These are phyloP conservation scores for Phacellophora camtschatica DNA, from an alignment of 30 jellyfish, hydroid and myxozoan genomes.

Conservation along the genomic window DNA sequence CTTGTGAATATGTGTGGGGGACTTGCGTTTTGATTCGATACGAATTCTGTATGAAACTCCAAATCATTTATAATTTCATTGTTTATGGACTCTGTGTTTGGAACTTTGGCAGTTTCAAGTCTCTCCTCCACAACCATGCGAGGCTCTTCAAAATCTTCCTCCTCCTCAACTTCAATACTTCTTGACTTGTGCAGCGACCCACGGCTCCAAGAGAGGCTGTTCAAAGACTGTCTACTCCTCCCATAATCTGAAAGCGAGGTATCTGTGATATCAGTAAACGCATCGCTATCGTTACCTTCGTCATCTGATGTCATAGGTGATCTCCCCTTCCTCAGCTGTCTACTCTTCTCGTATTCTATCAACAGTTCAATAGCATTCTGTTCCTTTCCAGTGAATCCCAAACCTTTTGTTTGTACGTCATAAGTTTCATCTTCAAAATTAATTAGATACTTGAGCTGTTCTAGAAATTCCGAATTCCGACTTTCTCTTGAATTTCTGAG, in stretches of 20 bases:
- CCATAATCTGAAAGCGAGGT: constrained; percentile 61
- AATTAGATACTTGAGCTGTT: constrained; percentile 49
- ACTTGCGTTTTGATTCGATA: neutral
- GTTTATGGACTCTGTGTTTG: neutral
- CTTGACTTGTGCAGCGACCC: constrained; percentile 36
- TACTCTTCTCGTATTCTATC: constrained; percentile 31
- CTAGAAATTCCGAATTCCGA: constrained; percentile 38
- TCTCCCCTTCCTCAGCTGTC: constrained; percentile 43
- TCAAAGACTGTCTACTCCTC: constrained; percentile 37
- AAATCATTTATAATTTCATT: neutral
- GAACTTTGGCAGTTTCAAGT: neutral
- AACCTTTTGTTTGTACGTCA: neutral
- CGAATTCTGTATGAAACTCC: neutral
- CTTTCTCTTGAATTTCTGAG: constrained; percentile 3
- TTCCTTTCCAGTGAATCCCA: constrained; percentile 25
- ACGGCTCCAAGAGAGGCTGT: constrained; percentile 46
- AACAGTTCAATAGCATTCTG: constrained; percentile 33
- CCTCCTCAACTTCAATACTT: constrained; percentile 10
- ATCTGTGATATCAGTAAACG: constrained; percentile 73
- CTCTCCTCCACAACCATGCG: neutral
- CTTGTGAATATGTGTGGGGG: neutral
- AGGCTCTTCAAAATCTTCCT: neutral
- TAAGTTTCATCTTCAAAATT: constrained; percentile 59
- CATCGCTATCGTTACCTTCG: constrained; percentile 79
- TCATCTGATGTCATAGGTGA: constrained; percentile 65